These are phyloP conservation scores for Brienomyrus brachyistius DNA, from an alignment of 2,113 vertebrate genomes.

Conservation along the genomic window DNA sequence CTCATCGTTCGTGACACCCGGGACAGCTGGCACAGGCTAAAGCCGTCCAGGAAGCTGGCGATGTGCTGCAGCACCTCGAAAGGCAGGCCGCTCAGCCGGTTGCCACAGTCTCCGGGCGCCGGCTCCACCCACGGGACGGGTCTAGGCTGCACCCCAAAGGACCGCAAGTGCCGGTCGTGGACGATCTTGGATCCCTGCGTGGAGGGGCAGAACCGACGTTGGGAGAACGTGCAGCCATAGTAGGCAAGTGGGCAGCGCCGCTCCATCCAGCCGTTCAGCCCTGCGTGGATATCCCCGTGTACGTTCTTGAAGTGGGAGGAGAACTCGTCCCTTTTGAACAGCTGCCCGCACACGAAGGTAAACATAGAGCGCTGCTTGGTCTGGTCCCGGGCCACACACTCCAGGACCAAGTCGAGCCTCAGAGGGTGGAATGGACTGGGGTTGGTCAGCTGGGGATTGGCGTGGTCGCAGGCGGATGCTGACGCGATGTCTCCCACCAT, in stretches of 20 bases:
- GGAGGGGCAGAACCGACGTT: conserved; percentile 85
- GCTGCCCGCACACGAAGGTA: conserved; percentile 92
- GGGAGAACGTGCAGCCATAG: conserved; percentile 94
- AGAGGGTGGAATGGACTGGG: conserved; percentile 91
- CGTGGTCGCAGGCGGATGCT: conserved; percentile 92
- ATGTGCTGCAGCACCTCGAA: conserved; percentile 88
- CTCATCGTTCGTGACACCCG: conserved; percentile 88
- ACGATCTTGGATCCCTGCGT: conserved; percentile 77
- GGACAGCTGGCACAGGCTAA: conserved; percentile 92
- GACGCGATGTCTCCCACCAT: conserved; percentile 96
- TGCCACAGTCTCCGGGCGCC: conserved; percentile 51
- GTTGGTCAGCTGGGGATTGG: conserved; percentile 86
- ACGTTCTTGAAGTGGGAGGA: conserved; percentile 95
- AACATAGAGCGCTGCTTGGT: conserved; percentile 85
- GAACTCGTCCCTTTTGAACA: conserved; percentile 93
- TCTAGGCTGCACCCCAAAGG: conserved; percentile 82
- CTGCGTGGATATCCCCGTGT: conserved; percentile 93
- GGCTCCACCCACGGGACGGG: conserved; percentile 59
- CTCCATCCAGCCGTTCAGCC: conserved; percentile 97
- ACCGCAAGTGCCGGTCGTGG: conserved; percentile 81
- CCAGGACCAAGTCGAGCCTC: conserved; percentile 82
- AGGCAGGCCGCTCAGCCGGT: conserved; percentile 83
- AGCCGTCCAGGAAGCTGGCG: conserved; percentile 89
- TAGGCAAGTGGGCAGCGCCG: conserved; percentile 92
- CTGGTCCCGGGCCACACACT: conserved; percentile 80